Conservation (phyloP, 2,888 invertebrate genomes). For the Sepiola atlantica region DNA sequence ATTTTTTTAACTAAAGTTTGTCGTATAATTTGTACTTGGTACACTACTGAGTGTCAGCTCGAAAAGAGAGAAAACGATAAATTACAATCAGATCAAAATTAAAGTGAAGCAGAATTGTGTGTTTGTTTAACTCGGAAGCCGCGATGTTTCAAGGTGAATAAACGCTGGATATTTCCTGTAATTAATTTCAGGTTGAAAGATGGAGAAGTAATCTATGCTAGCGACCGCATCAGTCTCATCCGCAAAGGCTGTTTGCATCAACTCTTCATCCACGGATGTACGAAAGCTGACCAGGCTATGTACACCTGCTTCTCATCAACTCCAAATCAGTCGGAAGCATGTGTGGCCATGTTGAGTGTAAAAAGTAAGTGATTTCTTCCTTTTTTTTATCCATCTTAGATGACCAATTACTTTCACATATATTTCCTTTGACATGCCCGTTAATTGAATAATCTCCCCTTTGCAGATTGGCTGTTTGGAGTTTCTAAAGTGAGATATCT, state of each 20-base stretch:
- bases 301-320: slow-evolving; percentile 60
- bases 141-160: neutral
- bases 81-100: neutral
- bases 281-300: slow-evolving; percentile 59
- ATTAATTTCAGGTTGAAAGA: slow-evolving; percentile 81
- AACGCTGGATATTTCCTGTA: neutral
- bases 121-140: neutral
- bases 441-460: too few relatives aligned
- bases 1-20: too few relatives aligned
- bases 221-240: slow-evolving; percentile 84
- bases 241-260: slow-evolving; percentile 89
- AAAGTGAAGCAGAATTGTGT: neutral
- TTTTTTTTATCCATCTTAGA: neutral
- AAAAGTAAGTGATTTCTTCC: slow-evolving; percentile 51
- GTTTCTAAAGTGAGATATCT: too few relatives aligned
- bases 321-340: slow-evolving; percentile 49
- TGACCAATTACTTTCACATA: neutral
- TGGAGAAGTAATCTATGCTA: slow-evolving; percentile 86
- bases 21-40: neutral
- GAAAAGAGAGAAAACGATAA: neutral
- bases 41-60: neutral
- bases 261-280: slow-evolving; percentile 56
- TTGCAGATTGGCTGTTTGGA: too few relatives aligned
- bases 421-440: neutral
- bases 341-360: slow-evolving; percentile 53